Base-by-base conservation (phyloP, 2,113 vertebrate genomes). In the Ariopsis seemanni region DNA sequence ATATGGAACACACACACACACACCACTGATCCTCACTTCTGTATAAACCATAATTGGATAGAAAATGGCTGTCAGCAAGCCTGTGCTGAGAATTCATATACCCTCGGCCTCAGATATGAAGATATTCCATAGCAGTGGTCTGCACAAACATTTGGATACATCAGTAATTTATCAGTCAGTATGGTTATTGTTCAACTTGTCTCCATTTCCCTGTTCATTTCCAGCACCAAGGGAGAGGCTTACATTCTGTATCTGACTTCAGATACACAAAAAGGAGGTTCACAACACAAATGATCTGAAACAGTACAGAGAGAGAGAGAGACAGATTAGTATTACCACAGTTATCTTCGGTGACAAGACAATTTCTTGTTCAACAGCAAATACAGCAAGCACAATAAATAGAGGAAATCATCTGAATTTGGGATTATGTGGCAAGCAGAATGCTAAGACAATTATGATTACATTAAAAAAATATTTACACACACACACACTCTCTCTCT, bases 1-100 rank as follows among this genome's bases (percentile, higher is more conserved):
- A 17, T 74, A 53, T 25, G 67, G 52, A 84, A 18, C 18, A 74
- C 67, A 72, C 52, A 74, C 55, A 42, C 34, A 42, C 34, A 42
- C 42, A 18, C 15, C 55, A 81, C 30, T 14, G 79, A 60, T 81
- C 7, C 57, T 42, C 1, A 25, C 55, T 60, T 57, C 48, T 52
- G 8, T 67, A 55, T 67, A 27, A 67, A 78, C 63, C 53, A 77
- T n/a, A 17, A 11, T 5, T 18, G 7, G 22, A 81, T 18, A 6
- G 57, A 63, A 86, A 78, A 78, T 12, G 42, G 10, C 65, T 80
- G 50, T 79, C 75, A 86, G 85, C 75, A 80, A 79, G n/a, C 50
- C 27, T 17, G 48, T 80, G 74, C 52, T 80, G 22, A 25, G 60
- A 55, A 17, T 57, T 55, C 65, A 57, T 53, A 58, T 9, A 27